Evolutionary conservation across 2,888 invertebrate genomes (phyloP).

Genomic region (Fragum fragum): DNA sequence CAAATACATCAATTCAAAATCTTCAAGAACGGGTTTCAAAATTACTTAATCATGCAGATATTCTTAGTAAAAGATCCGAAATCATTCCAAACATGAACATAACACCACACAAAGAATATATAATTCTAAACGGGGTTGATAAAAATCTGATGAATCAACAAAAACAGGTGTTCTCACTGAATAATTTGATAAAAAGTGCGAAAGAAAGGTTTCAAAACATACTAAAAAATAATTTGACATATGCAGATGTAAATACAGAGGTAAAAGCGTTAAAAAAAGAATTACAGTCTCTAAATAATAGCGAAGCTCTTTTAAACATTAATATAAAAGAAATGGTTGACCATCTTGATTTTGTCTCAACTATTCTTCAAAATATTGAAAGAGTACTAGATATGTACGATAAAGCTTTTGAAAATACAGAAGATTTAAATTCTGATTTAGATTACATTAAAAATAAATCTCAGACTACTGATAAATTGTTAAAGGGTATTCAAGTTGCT

Average conservation of each 20-base stretch:
- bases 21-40: neutral
- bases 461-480: neutral
- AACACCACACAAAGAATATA: neutral
- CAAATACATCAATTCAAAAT: neutral
- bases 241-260: too few species aligned
- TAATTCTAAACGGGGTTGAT: neutral
- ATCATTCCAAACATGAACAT: neutral
- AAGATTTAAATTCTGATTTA: neutral
- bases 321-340: neutral
- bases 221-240: neutral
- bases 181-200: neutral
- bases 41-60: neutral
- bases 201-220: neutral
- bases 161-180: neutral
- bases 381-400: neutral
- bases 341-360: neutral
- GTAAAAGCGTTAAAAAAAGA: neutral
- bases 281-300: neutral
- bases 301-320: neutral
- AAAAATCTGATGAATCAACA: neutral
- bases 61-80: neutral
- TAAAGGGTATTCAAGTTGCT: neutral
- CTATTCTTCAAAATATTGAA: neutral
- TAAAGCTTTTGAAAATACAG: neutral
- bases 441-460: constrained; percentile 6